These are phyloP conservation scores for Rhamnusium bicolor DNA, from an alignment of 2,888 invertebrate genomes.

Conservation along the genomic window DNA sequence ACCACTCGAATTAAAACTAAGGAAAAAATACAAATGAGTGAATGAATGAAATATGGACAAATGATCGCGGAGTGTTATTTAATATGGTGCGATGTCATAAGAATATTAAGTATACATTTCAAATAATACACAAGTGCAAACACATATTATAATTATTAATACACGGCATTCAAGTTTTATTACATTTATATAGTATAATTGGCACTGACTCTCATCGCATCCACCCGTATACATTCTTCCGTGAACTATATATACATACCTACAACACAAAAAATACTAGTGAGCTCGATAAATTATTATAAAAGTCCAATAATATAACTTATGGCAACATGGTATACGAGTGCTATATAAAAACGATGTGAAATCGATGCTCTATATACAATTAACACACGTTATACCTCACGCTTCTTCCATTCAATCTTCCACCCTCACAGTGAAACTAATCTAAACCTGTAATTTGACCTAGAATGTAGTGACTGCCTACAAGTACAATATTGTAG, in stretches of 20 bases:
- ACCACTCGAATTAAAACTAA: conserved; percentile 65
- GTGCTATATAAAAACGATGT: conserved; percentile 66
- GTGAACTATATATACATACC: conserved; percentile 66
- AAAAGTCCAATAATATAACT: conserved; percentile 55
- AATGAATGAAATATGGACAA: conserved; percentile 62
- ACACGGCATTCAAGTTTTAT: conserved; percentile 71
- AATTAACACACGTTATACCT: conserved; percentile 49
- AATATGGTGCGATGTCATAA: conserved; percentile 66
- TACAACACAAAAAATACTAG: conserved; percentile 64
- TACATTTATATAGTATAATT: conserved; percentile 71
- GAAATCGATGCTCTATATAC: conserved; percentile 60
- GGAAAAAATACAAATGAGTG: conserved; percentile 51
- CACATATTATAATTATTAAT: conserved; percentile 72
- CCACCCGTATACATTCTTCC: conserved; percentile 47
- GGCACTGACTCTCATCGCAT: conserved; percentile 69
- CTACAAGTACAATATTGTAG: conserved; percentile 65
- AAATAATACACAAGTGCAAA: conserved; percentile 71
- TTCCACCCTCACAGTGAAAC: conserved; percentile 53
- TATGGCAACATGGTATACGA: conserved; percentile 64
- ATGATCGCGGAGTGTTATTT: conserved; percentile 62
- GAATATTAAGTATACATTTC: conserved; percentile 66
- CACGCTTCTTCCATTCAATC: conserved; percentile 37
- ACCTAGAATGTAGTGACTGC: conserved; percentile 70
- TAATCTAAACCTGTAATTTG: conserved; percentile 66
- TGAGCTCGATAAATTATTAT: conserved; percentile 52